Evolutionary conservation across 2,113 vertebrate species (phyloP).

Genomic region (Oreochromis spilurus): DNA sequence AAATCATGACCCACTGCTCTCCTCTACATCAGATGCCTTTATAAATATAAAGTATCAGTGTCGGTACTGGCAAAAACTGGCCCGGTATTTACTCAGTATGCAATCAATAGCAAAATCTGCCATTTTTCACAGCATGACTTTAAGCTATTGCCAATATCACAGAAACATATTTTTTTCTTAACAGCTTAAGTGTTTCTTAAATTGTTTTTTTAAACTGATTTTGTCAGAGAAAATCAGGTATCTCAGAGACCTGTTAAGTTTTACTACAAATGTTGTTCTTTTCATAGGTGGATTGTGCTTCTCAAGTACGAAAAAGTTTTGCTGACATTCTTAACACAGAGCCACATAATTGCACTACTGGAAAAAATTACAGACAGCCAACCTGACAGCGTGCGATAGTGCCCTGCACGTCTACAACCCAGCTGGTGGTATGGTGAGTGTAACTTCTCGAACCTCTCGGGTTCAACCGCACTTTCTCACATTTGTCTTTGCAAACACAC

Average conservation of each 20-base stretch:
- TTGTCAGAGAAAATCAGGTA: too few relatives aligned
- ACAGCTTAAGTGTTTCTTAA: not conserved
- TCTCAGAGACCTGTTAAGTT: not conserved
- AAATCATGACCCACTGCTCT: too few relatives aligned
- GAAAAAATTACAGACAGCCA: not conserved
- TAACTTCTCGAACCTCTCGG: slow-evolving; percentile 8
- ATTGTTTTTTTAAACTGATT: too few relatives aligned
- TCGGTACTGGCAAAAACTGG: too few relatives aligned
- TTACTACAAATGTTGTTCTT: not conserved
- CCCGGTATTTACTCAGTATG: too few relatives aligned
- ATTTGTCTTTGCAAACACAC: not conserved
- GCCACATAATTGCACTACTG: not conserved
- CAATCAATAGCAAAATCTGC: too few relatives aligned
- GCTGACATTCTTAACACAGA: not conserved
- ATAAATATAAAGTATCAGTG: too few relatives aligned
- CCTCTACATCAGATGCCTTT: too few relatives aligned
- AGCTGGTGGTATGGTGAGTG: slow-evolving; percentile 8
- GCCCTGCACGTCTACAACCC: not conserved
- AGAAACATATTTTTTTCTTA: not conserved
- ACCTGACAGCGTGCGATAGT: not conserved
- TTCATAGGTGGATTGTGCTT: not conserved
- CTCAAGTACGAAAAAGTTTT: not conserved
- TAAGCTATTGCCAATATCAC: not conserved
- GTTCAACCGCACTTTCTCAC: slow-evolving; percentile 14
- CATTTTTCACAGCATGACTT: not conserved